Evolutionary conservation across 1,140 invertebrate genomes (phyloP), one percentile per base, ranked within the genome.

Genomic region (Palaemon carinicauda): DNA sequence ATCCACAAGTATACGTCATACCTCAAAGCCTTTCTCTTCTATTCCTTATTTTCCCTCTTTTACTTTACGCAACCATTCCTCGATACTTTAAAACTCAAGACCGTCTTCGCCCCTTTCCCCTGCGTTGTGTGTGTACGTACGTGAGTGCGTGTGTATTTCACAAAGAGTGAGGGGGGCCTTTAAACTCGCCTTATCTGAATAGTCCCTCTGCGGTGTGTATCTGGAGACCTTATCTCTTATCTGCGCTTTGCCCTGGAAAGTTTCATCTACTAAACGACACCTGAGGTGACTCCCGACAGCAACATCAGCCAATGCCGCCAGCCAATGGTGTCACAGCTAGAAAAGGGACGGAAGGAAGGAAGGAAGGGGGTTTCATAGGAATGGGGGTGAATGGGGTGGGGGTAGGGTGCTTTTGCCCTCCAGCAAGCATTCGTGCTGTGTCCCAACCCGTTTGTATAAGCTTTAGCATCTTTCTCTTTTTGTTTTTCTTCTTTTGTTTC

Each of bases 181-280:
- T 75, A 75, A 75, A 51, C 15, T 50, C 19, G 73, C 51, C 33
- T 75, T 75, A 75, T 75, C 73, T 50, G n/a, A 21, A 75, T 75
- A 21, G 73, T 50, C 33, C 73, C 73, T 21, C n/a, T 33, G 73
- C 19, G 73, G 24, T 33, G 19, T 14, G 19, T 75, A 75, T 75
- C 73, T 50, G 15, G 9, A 33, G 19, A 19, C 19, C 15, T 75
- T 75, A 75, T 73, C 73, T 75, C 73, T 75, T 75, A 75, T 75
- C 73, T 10, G 21, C 7, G 10, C 15, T 27, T 75, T 41, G 29
- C 12, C 41, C 41, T 19, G 73, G 1, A 75, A 75, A 75, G 29
- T 75, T 75, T 50, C 73, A 75, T 75, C 73, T 75, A 21, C 33
- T 12, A 75, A 75, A 75, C 51, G 33, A 50, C 33, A 75, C 73